phyloP scores from a whole-genome alignment of 1,140 invertebrate genomes.

The Pseudomyrmex gracilis region DNA sequence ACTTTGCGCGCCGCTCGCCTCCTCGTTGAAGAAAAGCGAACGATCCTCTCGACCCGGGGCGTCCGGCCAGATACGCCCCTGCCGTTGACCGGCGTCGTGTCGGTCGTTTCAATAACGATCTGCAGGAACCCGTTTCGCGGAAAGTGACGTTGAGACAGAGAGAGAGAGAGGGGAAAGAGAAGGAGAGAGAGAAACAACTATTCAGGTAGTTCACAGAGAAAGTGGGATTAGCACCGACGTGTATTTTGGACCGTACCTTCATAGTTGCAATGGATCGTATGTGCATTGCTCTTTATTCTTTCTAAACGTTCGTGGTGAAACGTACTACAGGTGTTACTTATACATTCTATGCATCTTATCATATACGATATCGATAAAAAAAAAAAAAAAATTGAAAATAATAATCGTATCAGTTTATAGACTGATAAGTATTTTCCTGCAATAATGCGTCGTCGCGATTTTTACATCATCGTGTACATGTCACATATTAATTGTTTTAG shows the following conservation, averaged over 20 bases:
- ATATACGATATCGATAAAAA: background rate
- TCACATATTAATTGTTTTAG: too few relatives aligned
- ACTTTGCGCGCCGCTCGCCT: slow-evolving; percentile 72
- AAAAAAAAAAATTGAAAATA: background rate
- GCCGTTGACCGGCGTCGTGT: slow-evolving; percentile 66
- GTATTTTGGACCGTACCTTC: slow-evolving; percentile 27
- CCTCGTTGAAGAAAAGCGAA: slow-evolving; percentile 59
- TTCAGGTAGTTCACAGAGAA: slow-evolving; percentile 8
- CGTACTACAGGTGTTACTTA: slow-evolving; percentile 39
- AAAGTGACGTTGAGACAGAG: slow-evolving; percentile 64
- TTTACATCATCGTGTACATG: too few relatives aligned
- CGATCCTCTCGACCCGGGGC: slow-evolving; percentile 33
- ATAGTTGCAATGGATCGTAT: slow-evolving; percentile 2
- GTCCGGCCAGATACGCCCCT: slow-evolving; percentile 68
- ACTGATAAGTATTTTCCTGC: too few relatives aligned
- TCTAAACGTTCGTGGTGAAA: slow-evolving; percentile 11
- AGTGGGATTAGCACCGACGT: slow-evolving; percentile 33
- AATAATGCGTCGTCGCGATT: too few relatives aligned
- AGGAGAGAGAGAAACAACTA: background rate
- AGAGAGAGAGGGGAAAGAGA: background rate
- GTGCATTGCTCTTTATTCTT: slow-evolving; percentile 38
- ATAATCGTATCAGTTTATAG: slow-evolving; percentile 17
- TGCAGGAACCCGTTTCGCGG: slow-evolving; percentile 67
- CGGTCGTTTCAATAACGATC: slow-evolving; percentile 67
- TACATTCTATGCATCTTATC: slow-evolving; percentile 32